Percentiles rank a stretch among this genome's conserved stretches.
These are phyloP conservation scores for Unio delphinus DNA, from an alignment of 2,888 invertebrate species.

Conservation along the genomic window DNA sequence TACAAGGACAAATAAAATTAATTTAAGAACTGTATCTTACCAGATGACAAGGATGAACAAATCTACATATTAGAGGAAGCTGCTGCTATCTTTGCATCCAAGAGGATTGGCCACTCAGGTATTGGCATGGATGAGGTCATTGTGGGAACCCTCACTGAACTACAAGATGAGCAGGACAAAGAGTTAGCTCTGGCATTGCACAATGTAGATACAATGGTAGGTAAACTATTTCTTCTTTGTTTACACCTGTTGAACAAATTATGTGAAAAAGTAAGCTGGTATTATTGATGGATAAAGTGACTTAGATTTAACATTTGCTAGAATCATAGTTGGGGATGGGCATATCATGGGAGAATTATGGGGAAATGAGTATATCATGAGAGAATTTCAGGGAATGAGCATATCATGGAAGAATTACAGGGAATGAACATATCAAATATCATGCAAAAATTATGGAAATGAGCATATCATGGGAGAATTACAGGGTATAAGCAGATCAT, in stretches of 20 bases:
- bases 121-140: constrained; percentile 43
- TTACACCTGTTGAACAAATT: neutral
- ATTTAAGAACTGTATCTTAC: constrained; percentile 1
- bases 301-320: no score
- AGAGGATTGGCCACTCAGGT: constrained; percentile 21
- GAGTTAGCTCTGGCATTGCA: constrained; percentile 52
- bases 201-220: constrained; percentile 42
- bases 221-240: constrained; percentile 6
- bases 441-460: no score
- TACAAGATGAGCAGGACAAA: constrained; percentile 61
- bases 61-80: constrained; percentile 62
- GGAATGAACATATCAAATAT: no score
- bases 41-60: constrained; percentile 61
- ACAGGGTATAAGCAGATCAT: no score
- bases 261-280: neutral
- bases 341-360: no score
- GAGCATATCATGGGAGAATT: no score
- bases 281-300: no score
- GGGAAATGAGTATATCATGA: no score
- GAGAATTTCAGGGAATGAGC: no score
- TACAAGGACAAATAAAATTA: neutral
- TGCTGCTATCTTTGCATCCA: constrained; percentile 59
- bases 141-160: constrained; percentile 45
- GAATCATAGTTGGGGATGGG: no score
- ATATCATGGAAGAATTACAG: no score